Percentiles rank a stretch among this genome's conserved stretches.
These are phyloP conservation scores for Myotis vivesi DNA, from an alignment of 2,797 vertebrate genomes.

Conservation along the genomic window DNA sequence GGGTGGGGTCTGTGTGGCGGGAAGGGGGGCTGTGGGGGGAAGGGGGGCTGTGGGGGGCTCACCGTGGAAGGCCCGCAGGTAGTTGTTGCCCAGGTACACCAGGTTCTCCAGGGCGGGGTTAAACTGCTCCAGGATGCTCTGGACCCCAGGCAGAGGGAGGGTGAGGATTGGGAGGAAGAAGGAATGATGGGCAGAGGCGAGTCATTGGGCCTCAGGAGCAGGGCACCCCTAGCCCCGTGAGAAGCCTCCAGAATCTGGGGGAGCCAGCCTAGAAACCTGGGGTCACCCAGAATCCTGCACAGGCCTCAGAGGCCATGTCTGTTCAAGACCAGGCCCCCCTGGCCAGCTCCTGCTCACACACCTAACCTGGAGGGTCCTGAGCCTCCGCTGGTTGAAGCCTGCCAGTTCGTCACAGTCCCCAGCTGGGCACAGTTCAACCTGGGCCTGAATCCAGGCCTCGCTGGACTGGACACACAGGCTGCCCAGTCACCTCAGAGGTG, in stretches of 20 bases:
- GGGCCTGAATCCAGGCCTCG: not conserved
- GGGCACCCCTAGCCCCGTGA: not conserved
- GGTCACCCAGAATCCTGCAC: not conserved
- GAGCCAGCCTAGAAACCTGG: not conserved
- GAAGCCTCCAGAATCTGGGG: not conserved
- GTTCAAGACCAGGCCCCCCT: not conserved
- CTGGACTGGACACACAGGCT: not conserved
- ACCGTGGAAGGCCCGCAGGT: slow-evolving; percentile 92
- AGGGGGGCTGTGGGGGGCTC: slow-evolving; percentile 66
- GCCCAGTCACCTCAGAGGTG: not conserved
- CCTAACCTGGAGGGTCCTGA: not conserved
- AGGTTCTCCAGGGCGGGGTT: slow-evolving; percentile 94
- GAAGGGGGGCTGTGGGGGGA: not conserved
- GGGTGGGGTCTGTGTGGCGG: rapidly evolving
- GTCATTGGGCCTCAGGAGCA: not conserved
- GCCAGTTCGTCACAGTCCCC: rapidly evolving
- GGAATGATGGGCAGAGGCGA: rapidly evolving
- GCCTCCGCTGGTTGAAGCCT: not conserved
- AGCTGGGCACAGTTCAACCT: not conserved
- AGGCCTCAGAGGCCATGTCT: not conserved
- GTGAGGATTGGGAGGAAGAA: not conserved
- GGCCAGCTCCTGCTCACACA: not conserved
- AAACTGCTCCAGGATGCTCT: slow-evolving; percentile 94
- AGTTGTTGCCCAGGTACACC: slow-evolving; percentile 93
- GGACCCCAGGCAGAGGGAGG: not conserved